A percentile compares a stretch with the other conserved stretches of the same genome.
Conservation (phyloP, 2,888 invertebrate genomes). For the Synanthedon tipuliformis region DNA sequence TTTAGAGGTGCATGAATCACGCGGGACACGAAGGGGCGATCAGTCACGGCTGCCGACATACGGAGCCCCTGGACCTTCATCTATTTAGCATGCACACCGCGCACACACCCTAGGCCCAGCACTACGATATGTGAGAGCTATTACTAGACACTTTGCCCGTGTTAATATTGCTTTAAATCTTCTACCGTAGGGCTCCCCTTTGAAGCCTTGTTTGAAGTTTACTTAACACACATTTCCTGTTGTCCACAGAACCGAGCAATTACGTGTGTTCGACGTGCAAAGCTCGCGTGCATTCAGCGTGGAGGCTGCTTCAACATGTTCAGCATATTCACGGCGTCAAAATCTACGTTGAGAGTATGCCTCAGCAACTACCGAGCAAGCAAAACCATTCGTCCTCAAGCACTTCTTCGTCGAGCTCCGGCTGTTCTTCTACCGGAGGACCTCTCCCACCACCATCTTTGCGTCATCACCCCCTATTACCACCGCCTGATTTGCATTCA, state of each 20-base stretch:
- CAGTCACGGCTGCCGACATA: constrained; percentile 55
- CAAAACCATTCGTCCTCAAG: constrained; percentile 71
- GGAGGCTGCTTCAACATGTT: constrained; percentile 94
- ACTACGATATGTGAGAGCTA: constrained; percentile 69
- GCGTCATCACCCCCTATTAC: constrained; percentile 75
- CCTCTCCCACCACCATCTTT: constrained; percentile 73
- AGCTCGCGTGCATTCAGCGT: constrained; percentile 91
- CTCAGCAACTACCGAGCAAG: constrained; percentile 49
- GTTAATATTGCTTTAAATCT: constrained; percentile 68
- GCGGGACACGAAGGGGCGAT: constrained; percentile 64
- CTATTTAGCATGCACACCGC: constrained; percentile 61
- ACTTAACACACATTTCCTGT: constrained; percentile 22
- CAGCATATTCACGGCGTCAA: constrained; percentile 94
- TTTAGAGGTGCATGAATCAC: constrained; percentile 69
- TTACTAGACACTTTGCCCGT: constrained; percentile 69
- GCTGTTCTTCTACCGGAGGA: constrained; percentile 62
- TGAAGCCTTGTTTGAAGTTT: constrained; percentile 9
- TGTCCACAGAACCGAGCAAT: constrained; percentile 88
- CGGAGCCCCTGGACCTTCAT: constrained; percentile 53
- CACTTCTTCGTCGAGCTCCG: constrained; percentile 69
- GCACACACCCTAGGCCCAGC: constrained; percentile 61
- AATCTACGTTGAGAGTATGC: constrained; percentile 82
- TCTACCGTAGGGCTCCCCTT: constrained; percentile 38
- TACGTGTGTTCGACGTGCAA: constrained; percentile 96
- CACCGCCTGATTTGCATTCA: constrained; percentile 80